Base-by-base conservation (phyloP, 2,113 vertebrate species). In the Carollia perspicillata region DNA sequence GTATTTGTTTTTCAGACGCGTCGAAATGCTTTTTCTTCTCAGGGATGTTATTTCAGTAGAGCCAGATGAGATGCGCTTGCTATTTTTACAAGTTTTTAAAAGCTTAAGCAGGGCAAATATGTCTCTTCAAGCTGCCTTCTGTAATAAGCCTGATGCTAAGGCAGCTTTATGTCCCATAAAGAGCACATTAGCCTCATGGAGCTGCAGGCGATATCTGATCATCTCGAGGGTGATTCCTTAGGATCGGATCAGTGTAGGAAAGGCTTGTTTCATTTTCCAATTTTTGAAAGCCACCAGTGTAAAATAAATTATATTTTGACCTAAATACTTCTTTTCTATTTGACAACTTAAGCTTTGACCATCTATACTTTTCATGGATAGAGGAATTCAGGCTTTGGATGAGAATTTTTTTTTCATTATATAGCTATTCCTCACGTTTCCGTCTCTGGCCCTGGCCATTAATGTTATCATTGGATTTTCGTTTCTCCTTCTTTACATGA, bases 31-130 rank as follows among this genome's bases (percentile, higher is more conserved):
- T 93, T 93, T 90, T 79, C 91, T 97, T 97, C 90, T 88, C 95
- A 65, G 85, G 89, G 92, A 80, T 96, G 97, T 97, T 97, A 96
- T 97, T 96, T 97, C 94, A 96, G 95, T 37, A 51, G 91, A 96
- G 85, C 96, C 97, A 97, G 97, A 97, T 96, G 96, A 97, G 95
- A 96, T 90, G 96, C 26, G 63, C 89, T 97, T 97, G 97, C 97
- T 97, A 97, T 97, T 97, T 97, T 97, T 97, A 96, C 93, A 97
- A 96, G 97, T 96, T 97, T 97, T 97, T 97, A 97, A 97, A 97
- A 95, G 97, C 95, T 97, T 97, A 97, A 97, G 94, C 94, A 95
- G 97, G 94, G 97, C 96, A 97, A 97, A 96, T 97, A 97, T 96
- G 95, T 95, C 97, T 97, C 89, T 96, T 93, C 95, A 96, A 97